Base-by-base conservation (phyloP, 2,113 vertebrate genomes). In the Tetraodon nigroviridis region DNA sequence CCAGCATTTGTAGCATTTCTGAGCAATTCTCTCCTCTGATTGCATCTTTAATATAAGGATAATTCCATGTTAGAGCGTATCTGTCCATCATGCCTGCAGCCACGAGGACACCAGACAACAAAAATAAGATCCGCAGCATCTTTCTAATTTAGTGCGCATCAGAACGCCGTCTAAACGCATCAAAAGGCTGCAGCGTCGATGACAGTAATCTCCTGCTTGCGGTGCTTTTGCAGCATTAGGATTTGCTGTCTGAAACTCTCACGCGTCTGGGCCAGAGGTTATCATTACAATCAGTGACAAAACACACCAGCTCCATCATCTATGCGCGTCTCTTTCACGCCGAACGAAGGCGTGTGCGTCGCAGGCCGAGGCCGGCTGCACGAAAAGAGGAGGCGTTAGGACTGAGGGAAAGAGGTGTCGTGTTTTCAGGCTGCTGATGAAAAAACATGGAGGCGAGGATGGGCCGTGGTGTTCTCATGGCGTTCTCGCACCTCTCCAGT, bases 381-480 rank as follows among this genome's bases (percentile, higher is more conserved):
- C 67, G 71, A 76, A 76, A 76, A 78, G 65, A 78, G 52, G 56
- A 64, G 48, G 47, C 40, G 12, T 67, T 37, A 10, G 32, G 32
- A 37, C 18, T 14, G 18, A 62, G 67, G 60, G 45, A 66, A 54
- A 64, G 76, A 83, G 83, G 24, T 4, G 24, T 27, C 64, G 83
- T 78, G 78, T 80, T 74, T 75, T 56, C 72, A 46, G 60, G 67
- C 73, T 87, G 77, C 82, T 81, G 86, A 88, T 87, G 32, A 37
- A 37, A 88, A 84, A 86, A 87, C 76, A 84, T 79, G 61, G 78
- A 47, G 64, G 61, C 76, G 52, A 74, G 53, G 71, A 60, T 22
- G 78, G 79, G 81, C 85, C 75, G 40, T 41, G 10, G 42, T 46
- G 14, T 63, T 67, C 67, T 20, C 75, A 27, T 76, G 79, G 71